Conservation (phyloP, 2,888 invertebrate species). For the Dorcus hopei region DNA sequence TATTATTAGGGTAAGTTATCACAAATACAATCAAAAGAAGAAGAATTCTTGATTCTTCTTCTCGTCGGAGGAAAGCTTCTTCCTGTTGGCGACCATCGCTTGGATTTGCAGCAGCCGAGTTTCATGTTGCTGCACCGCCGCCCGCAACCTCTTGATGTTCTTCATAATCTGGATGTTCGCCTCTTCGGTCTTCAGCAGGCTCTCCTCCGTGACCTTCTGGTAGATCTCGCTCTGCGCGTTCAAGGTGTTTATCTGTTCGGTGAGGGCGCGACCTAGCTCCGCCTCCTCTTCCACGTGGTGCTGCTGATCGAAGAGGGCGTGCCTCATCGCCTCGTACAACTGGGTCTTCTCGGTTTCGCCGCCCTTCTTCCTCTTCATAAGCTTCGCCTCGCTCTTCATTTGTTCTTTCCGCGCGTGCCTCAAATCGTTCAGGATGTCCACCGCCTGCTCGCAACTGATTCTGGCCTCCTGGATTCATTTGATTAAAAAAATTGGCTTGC, state of each 20-base stretch:
- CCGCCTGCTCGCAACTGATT: constrained; percentile 31
- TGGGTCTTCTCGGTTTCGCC: constrained; percentile 36
- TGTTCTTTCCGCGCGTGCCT: constrained; percentile 34
- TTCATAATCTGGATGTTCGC: constrained; percentile 43
- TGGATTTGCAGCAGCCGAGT: constrained; percentile 34
- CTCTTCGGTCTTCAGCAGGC: constrained; percentile 41
- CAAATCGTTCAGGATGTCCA: constrained; percentile 33
- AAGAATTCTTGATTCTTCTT: constrained; percentile 1
- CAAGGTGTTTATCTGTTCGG: constrained; percentile 43
- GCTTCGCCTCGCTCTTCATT: constrained; percentile 24
- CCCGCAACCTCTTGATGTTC: constrained; percentile 41
- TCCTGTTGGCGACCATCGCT: constrained; percentile 9
- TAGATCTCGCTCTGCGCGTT: constrained; percentile 41
- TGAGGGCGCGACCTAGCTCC: constrained; percentile 40
- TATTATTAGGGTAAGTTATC: background rate
- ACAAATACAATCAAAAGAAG: background rate
- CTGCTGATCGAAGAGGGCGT: constrained; percentile 42
- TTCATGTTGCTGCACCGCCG: constrained; percentile 39
- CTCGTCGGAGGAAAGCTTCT: background rate
- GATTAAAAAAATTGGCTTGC: background rate
- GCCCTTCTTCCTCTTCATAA: constrained; percentile 32
- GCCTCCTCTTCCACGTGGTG: constrained; percentile 46
- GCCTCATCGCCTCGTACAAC: constrained; percentile 42
- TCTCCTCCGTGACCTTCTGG: constrained; percentile 41
- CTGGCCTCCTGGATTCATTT: constrained; percentile 32